Conservation (phyloP, 2,888 invertebrate species). For the Nemapogon koenigi region DNA sequence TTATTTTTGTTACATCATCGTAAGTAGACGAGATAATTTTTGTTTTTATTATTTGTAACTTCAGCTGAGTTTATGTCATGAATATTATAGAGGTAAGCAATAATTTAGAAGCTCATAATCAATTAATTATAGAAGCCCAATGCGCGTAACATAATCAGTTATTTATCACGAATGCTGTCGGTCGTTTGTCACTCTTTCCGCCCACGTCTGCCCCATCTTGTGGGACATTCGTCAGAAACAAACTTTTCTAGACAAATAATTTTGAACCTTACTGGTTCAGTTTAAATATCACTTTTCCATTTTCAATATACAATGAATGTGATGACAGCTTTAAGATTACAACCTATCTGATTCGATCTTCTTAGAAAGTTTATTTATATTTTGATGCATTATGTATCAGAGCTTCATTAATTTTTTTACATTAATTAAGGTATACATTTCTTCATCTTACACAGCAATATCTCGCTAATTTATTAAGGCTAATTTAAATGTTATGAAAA, state of each 20-base stretch:
- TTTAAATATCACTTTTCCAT: constrained; percentile 1
- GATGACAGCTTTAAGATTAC: constrained; percentile 51
- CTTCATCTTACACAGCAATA: no score
- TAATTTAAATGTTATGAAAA: no score
- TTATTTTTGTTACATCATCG: no score
- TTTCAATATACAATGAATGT: constrained; percentile 19
- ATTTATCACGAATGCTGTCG: constrained; percentile 57
- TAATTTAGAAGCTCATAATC: constrained; percentile 13
- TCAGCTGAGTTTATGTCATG: no score
- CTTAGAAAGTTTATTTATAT: constrained; percentile 42
- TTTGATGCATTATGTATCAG: constrained; percentile 13
- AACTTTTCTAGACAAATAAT: constrained; percentile 20
- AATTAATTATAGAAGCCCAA: constrained; percentile 59
- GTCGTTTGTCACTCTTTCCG: constrained; percentile 59
- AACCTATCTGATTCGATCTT: constrained; percentile 53
- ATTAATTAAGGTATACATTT: no score
- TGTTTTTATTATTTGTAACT: no score
- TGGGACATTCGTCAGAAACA: constrained; percentile 40
- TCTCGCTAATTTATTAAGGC: no score
- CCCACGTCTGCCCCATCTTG: constrained; percentile 47
- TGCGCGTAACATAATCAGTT: constrained; percentile 60
- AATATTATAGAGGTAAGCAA: constrained; percentile 2
- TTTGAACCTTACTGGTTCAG: constrained; percentile 30
- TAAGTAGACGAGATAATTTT: no score
- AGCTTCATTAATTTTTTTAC: constrained; percentile 25